Percentiles rank a stretch among this genome's conserved stretches.
phyloP scores from a whole-genome alignment of 1,140 invertebrate species.

The Globodera rostochiensis region DNA sequence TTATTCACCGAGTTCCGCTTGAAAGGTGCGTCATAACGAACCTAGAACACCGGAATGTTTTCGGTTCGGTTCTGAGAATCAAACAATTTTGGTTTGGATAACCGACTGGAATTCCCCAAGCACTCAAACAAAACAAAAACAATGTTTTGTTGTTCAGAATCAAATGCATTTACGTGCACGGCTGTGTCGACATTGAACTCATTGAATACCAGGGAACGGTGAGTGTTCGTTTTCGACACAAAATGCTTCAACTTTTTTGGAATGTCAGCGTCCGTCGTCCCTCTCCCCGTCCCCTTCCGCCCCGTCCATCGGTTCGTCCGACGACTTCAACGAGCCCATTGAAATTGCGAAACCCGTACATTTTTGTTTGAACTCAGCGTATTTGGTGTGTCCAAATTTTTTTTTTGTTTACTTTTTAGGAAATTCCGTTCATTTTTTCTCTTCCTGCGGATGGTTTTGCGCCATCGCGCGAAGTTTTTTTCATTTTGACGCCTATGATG shows the following conservation, averaged over 20 bases:
- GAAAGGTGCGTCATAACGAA: neutral
- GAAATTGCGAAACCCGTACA: slow-evolving; percentile 41
- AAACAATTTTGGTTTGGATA: too few relatives aligned
- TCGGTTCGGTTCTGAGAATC: too few relatives aligned
- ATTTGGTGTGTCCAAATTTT: too few relatives aligned
- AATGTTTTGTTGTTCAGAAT: slow-evolving; percentile 3
- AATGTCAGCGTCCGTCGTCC: slow-evolving; percentile 15
- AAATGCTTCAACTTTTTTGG: neutral
- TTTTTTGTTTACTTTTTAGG: slow-evolving; percentile 32
- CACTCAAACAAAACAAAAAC: too few relatives aligned
- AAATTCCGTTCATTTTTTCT: slow-evolving; percentile 41
- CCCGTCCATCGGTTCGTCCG: slow-evolving; percentile 7
- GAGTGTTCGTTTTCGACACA: slow-evolving; percentile 5
- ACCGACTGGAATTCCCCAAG: too few relatives aligned
- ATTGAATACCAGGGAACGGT: slow-evolving; percentile 52
- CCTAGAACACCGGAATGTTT: too few relatives aligned
- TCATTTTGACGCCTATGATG: slow-evolving; percentile 44
- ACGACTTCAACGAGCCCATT: slow-evolving; percentile 23
- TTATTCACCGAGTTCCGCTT: slow-evolving; percentile 51
- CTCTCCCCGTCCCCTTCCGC: slow-evolving; percentile 9
- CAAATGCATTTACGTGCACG: slow-evolving; percentile 40
- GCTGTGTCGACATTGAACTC: slow-evolving; percentile 40
- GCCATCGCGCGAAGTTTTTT: slow-evolving; percentile 13
- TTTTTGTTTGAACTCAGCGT: neutral
- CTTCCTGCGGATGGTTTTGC: slow-evolving; percentile 31